Base-by-base conservation (phyloP, 2,797 vertebrate genomes). In the Parotocinclus haroldoi region DNA sequence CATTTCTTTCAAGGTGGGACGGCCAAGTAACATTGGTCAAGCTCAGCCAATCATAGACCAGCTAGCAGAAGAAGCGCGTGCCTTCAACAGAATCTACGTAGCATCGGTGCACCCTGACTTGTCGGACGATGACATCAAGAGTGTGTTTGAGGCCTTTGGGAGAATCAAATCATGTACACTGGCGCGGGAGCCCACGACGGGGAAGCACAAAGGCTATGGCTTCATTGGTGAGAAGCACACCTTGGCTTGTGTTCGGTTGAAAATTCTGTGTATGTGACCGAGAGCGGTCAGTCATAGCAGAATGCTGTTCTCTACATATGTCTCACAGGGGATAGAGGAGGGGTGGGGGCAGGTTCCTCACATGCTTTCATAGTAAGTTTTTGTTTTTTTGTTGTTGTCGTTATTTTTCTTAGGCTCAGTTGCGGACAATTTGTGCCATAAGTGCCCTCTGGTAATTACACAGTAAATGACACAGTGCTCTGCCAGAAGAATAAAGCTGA, bases 11-110 rank as follows among this genome's bases (percentile, higher is more conserved):
- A 27, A 94, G 93, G 93, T 94, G n/a, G 93, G 93, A 49, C 87
- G 93, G 58, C 93, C 93, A 12, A 94, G 93, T 76, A 94, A 94
- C 72, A 94, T 94, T 0, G 93, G 93, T 10, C 93, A 94, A 75
- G 93, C 93, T 0, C 93, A 94, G 44, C 93, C 93, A 1, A 94
- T 94, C 69, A 94, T 94, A 13, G 93, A 94, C 83, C 93, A 94
- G 85, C 80, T 94, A 59, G 93, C 93, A 0, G 93, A 94, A 73
- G 93, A 94, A 77, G 93, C 93, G 0, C 88, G 93, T 1, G 92
- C 93, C 38, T 94, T 93, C 85, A 94, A 94, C 80, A 89, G 93
- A 39, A 94, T 94, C 79, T 94, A 94, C 0, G 91, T 94, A 81
- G 93, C 93, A 0, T 94, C 93, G 0, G 92, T 94, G 40, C 93